These are phyloP conservation scores for Drosophila niveifrons DNA, from an alignment of 2,888 invertebrate species.

Conservation along the genomic window DNA sequence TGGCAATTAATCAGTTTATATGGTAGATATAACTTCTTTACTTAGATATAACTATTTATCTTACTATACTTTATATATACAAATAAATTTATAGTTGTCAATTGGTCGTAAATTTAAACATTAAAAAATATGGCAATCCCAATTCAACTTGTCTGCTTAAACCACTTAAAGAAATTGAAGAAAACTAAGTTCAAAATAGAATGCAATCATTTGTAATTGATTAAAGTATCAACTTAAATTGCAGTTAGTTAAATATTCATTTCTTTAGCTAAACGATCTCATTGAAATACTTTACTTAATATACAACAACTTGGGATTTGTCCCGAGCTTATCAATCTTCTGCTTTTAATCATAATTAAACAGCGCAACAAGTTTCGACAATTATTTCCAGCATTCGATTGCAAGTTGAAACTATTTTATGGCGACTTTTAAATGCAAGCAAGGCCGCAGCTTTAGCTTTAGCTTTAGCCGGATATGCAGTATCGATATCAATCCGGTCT, in stretches of 20 bases:
- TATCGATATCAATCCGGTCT: slow-evolving; percentile 46
- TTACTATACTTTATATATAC: too few relatives aligned
- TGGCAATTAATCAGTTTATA: too few relatives aligned
- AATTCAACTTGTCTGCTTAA: too few relatives aligned
- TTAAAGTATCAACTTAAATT: too few relatives aligned
- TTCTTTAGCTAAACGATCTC: not conserved
- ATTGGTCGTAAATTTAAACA: too few relatives aligned
- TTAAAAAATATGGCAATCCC: too few relatives aligned
- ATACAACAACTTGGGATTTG: not conserved
- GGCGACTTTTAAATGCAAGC: slow-evolving; percentile 24
- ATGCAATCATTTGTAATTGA: too few relatives aligned
- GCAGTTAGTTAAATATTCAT: not conserved
- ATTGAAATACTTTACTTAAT: not conserved
- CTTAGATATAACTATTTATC: too few relatives aligned
- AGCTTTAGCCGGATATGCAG: slow-evolving; percentile 48
- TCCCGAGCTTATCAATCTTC: not conserved
- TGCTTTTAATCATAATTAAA: not conserved
- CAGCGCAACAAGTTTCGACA: not conserved
- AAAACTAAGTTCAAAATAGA: too few relatives aligned
- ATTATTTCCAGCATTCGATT: not conserved
- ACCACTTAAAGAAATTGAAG: too few relatives aligned
- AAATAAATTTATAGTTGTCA: too few relatives aligned
- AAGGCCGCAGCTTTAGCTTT: slow-evolving; percentile 13
- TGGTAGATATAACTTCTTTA: too few relatives aligned
- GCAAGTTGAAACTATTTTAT: slow-evolving; percentile 6